Percentiles rank a stretch among this genome's conserved stretches.
Conservation (phyloP, 2,888 invertebrate species). For the Mystacides longicornis region DNA sequence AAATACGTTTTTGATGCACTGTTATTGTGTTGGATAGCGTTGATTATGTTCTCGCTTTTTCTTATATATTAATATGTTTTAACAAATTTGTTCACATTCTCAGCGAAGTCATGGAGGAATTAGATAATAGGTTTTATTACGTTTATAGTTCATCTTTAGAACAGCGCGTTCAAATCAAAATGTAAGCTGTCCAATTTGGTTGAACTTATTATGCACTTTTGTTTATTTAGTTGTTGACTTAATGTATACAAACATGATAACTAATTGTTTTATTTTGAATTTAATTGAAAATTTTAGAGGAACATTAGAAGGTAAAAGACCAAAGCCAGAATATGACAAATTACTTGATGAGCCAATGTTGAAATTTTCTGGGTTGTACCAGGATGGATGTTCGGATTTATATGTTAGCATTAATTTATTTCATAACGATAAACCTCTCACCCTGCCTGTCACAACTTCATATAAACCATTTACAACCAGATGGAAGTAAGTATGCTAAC, state of each 20-base stretch:
- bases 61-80: no score
- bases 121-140: constrained; percentile 75
- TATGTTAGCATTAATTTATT: constrained; percentile 81
- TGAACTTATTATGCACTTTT: neutral
- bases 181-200: constrained; percentile 49
- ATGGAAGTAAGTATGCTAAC: constrained; percentile 75
- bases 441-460: constrained; percentile 80
- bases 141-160: constrained; percentile 89
- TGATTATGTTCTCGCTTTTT: no score
- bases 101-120: constrained; percentile 64
- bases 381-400: constrained; percentile 78
- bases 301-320: constrained; percentile 83
- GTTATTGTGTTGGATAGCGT: no score
- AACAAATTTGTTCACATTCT: no score
- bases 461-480: constrained; percentile 88
- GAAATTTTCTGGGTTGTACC: constrained; percentile 83
- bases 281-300: no score
- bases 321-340: constrained; percentile 82
- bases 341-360: constrained; percentile 81
- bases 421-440: constrained; percentile 72
- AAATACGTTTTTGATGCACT: no score
- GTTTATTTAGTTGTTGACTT: no score
- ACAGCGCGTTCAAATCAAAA: constrained; percentile 82
- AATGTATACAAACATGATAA: no score
- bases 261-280: no score